Percentiles rank a stretch among this genome's conserved stretches.
Evolutionary conservation across 2,113 vertebrate genomes (phyloP).

Genomic region (Pygathrix nemaeus): DNA sequence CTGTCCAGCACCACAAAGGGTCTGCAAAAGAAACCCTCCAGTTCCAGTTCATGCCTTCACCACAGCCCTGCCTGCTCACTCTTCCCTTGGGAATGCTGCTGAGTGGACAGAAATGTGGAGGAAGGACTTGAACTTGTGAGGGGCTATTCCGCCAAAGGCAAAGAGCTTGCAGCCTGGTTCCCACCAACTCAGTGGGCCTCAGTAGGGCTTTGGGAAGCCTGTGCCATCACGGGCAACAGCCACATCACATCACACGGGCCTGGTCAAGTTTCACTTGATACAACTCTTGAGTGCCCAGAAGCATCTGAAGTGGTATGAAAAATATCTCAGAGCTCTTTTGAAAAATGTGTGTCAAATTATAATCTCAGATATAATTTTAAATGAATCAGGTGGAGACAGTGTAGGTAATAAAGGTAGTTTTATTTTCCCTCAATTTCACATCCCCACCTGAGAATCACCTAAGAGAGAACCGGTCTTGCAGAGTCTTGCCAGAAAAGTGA

Average conservation of each 20-base stretch:
- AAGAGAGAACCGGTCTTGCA: not conserved
- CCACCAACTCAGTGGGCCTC: not conserved
- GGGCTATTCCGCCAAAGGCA: not conserved
- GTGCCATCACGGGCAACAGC: not conserved
- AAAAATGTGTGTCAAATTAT: not conserved
- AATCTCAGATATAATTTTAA: not conserved
- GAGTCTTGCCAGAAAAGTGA: not conserved
- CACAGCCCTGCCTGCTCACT: rapidly evolving
- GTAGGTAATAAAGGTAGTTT: not conserved
- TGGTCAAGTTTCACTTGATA: not conserved
- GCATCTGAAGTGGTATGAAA: not conserved
- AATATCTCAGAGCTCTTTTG: not conserved
- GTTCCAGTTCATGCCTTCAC: too few relatives aligned
- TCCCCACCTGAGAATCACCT: not conserved
- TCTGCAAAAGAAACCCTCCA: not conserved
- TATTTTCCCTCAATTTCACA: not conserved
- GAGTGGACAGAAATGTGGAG: not conserved
- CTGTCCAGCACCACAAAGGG: not conserved
- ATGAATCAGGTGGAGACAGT: not conserved
- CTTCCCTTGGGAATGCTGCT: rapidly evolving
- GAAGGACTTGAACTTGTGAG: not conserved
- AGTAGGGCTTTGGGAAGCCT: not conserved
- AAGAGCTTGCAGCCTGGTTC: not conserved
- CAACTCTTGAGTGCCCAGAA: not conserved
- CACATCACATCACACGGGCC: not conserved